Evolutionary conservation across 2,797 vertebrate genomes (phyloP).

Genomic region (Eptatretus atami): DNA sequence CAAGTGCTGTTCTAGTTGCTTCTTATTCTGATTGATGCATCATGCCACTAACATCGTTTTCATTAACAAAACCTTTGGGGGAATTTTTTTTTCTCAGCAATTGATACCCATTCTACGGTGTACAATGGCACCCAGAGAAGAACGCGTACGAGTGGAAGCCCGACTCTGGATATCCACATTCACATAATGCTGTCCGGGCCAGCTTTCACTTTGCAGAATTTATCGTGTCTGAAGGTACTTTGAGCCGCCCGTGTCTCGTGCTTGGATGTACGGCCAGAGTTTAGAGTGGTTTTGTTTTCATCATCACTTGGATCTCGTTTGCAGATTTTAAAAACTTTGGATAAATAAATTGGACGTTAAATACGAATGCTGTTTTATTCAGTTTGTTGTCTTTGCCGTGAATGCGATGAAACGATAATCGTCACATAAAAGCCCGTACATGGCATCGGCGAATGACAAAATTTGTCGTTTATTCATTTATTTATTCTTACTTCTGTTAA

Average conservation of each 20-base stretch:
- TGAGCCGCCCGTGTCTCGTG: not conserved
- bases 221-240: slow-evolving; percentile 27
- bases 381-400: not conserved
- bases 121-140: slow-evolving; percentile 42
- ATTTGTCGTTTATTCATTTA: not conserved
- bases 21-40: not conserved
- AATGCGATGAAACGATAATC: not conserved
- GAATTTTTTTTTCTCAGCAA: slow-evolving; percentile 10
- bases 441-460: not conserved
- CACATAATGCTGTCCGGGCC: slow-evolving; percentile 18
- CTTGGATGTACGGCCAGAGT: not conserved
- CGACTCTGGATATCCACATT: slow-evolving; percentile 19
- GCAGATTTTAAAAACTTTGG: not conserved
- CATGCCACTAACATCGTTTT: not conserved
- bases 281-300: not conserved
- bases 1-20: too few species aligned
- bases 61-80: slow-evolving; percentile 10
- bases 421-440: not conserved
- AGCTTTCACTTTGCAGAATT: slow-evolving; percentile 23
- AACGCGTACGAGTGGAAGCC: slow-evolving; percentile 27
- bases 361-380: not conserved
- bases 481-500: not conserved
- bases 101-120: slow-evolving; percentile 30
- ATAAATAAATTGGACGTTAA: not conserved
- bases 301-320: not conserved